Evolutionary conservation across 2,797 vertebrate species (phyloP).

Genomic region (Coilia nasus): DNA sequence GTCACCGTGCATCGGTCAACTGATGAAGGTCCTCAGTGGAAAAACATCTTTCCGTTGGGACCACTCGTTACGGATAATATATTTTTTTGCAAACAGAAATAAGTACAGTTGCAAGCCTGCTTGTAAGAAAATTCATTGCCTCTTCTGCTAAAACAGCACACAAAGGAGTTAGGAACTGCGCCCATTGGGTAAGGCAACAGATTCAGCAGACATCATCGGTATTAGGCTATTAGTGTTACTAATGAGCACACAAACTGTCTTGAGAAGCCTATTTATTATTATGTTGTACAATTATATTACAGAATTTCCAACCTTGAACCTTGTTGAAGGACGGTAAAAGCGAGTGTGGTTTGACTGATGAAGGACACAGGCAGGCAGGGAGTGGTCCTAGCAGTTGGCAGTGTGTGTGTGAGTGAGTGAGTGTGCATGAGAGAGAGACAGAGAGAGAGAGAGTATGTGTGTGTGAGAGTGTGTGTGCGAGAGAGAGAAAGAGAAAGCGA

Average conservation of each 20-base stretch:
- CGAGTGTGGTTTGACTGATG: not conserved
- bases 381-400: not conserved
- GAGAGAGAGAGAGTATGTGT: not conserved
- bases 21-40: not conserved
- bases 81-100: not conserved
- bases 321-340: not conserved
- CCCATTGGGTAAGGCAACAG: not conserved
- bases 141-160: not conserved
- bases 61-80: not conserved
- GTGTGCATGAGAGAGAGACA: not conserved
- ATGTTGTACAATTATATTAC: not conserved
- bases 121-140: not conserved
- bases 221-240: not conserved
- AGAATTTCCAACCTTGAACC: not conserved
- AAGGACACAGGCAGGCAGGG: slow-evolving; percentile 4
- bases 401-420: not conserved
- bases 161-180: not conserved
- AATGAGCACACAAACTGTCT: not conserved
- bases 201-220: not conserved
- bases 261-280: not conserved
- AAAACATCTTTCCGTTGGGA: not conserved
- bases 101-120: not conserved
- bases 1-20: not conserved
- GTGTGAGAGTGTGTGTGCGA: not conserved
- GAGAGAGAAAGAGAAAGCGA: not conserved